A percentile compares a stretch with the other conserved stretches of the same genome.
Conservation (phyloP, 2,113 vertebrate species). For the Bujurquina vittata region DNA sequence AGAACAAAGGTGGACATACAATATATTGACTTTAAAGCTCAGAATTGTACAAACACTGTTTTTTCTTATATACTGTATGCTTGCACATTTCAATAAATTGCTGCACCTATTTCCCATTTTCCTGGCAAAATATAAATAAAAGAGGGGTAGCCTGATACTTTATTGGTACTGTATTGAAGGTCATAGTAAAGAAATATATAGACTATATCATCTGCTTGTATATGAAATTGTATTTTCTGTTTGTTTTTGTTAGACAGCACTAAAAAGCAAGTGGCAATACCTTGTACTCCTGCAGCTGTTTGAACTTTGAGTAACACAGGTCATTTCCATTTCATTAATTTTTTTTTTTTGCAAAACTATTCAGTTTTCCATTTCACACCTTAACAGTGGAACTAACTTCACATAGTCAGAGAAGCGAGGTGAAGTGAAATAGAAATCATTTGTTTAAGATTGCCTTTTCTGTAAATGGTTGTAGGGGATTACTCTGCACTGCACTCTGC, state of each 20-base stretch:
- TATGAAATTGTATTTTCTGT: background rate
- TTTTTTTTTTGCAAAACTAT: constrained; percentile 15
- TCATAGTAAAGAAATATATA: background rate
- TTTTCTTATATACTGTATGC: background rate
- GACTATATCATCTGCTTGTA: background rate
- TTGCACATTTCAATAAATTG: background rate
- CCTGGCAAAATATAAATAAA: background rate
- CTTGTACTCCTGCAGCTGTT: constrained; percentile 12
- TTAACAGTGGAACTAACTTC: constrained; percentile 35
- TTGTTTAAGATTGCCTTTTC: constrained; percentile 13
- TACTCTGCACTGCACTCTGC: background rate
- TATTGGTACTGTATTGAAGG: background rate
- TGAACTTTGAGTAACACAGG: background rate
- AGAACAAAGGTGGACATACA: background rate
- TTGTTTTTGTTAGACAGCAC: background rate
- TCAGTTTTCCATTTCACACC: constrained; percentile 37
- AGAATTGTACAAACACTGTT: no score
- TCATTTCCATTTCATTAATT: constrained; percentile 21
- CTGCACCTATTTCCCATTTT: background rate
- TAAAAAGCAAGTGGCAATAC: background rate
- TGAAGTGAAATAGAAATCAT: constrained; percentile 25
- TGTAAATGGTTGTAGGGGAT: constrained; percentile 2
- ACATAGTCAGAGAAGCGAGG: background rate
- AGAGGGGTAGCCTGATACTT: background rate
- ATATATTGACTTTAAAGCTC: background rate